These are phyloP conservation scores for Caretta caretta DNA, from an alignment of 2,113 vertebrate genomes.

Conservation along the genomic window DNA sequence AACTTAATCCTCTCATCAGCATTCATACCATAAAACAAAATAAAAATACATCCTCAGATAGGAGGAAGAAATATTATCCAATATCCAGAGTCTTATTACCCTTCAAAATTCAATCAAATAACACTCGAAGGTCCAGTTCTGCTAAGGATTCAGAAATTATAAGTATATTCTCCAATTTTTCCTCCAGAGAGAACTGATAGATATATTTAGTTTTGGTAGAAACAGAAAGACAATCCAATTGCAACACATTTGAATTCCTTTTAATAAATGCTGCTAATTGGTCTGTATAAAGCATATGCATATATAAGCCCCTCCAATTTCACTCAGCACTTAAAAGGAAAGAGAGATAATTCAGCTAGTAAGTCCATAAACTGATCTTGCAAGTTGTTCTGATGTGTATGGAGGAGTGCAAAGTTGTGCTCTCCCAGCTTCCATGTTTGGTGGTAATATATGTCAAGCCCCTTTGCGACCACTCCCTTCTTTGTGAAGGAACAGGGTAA, in stretches of 20 bases:
- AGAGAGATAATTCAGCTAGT: not conserved
- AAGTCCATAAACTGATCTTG: not conserved
- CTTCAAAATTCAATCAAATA: not conserved
- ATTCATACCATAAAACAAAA: not conserved
- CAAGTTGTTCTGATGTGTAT: not conserved
- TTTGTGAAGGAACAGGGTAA: not conserved
- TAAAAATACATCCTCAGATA: not conserved
- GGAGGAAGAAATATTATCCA: not conserved
- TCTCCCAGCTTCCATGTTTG: not conserved
- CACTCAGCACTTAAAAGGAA: not conserved
- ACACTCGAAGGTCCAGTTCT: not conserved
- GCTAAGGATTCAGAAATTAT: not conserved
- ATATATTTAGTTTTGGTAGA: not conserved
- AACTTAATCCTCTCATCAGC: not conserved
- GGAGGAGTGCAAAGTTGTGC: not conserved
- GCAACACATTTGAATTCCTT: not conserved
- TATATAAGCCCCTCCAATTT: not conserved
- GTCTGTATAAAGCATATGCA: not conserved
- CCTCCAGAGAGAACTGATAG: accelerated
- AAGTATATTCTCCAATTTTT: not conserved
- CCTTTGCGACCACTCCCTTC: not conserved
- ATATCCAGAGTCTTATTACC: not conserved
- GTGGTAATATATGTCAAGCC: not conserved
- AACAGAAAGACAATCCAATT: not conserved
- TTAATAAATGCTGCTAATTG: not conserved